These are phyloP conservation scores for Gallinago paraguaiae DNA, from an alignment of 2,113 vertebrate genomes.

Conservation along the genomic window DNA sequence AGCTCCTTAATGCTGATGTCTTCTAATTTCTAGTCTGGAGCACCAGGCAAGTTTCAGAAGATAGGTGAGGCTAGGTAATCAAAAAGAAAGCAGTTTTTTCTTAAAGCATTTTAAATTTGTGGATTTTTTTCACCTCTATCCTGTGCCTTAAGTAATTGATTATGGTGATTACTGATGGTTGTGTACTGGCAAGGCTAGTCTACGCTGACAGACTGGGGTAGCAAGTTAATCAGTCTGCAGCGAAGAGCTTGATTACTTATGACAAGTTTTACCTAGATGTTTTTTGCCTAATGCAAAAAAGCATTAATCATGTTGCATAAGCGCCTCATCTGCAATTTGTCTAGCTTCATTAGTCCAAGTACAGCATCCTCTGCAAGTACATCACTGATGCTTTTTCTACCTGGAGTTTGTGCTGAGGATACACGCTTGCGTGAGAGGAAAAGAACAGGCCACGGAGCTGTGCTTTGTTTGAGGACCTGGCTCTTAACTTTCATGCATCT, in stretches of 20 bases:
- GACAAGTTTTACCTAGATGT: neutral
- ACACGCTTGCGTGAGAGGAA: rapidly evolving
- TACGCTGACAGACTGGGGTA: too few species aligned
- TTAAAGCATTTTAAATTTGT: neutral
- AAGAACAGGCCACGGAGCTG: too few species aligned
- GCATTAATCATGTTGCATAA: neutral
- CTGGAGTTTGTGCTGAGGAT: neutral
- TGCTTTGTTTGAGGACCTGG: too few species aligned
- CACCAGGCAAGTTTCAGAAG: neutral
- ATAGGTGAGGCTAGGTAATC: neutral
- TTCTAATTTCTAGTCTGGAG: neutral
- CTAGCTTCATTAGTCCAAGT: neutral
- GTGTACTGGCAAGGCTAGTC: neutral
- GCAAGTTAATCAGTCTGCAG: neutral
- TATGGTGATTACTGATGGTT: neutral
- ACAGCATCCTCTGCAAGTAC: neutral
- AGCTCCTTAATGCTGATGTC: neutral
- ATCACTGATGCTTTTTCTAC: rapidly evolving
- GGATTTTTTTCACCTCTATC: rapidly evolving
- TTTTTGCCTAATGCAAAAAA: neutral
- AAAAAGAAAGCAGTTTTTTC: neutral
- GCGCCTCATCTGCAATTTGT: neutral
- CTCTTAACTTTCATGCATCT: neutral
- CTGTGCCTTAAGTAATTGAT: neutral
- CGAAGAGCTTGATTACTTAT: neutral